Conservation (phyloP, 2,797 vertebrate genomes). For the Lepidocolaptes lacrymiger region DNA sequence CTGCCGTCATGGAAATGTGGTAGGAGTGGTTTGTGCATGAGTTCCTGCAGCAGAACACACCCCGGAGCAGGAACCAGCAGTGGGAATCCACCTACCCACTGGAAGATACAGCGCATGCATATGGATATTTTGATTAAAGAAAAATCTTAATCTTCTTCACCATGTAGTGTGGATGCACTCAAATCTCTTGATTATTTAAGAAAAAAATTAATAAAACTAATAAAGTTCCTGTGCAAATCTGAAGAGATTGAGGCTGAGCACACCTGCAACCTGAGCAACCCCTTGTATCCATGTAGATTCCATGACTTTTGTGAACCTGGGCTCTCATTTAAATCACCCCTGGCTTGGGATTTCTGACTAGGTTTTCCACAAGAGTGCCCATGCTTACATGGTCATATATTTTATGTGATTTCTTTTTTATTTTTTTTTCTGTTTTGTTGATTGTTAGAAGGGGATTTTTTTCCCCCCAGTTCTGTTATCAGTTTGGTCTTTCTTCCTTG, state of each 20-base stretch:
- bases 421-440: constrained; percentile 60
- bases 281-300: constrained; percentile 76
- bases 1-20: neutral
- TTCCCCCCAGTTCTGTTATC: constrained; percentile 35
- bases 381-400: constrained; percentile 83
- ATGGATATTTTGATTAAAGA: constrained; percentile 76
- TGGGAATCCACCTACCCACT: constrained; percentile 46
- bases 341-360: constrained; percentile 85
- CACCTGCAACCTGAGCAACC: constrained; percentile 85
- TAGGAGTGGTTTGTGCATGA: constrained; percentile 29
- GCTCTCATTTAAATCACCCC: constrained; percentile 89
- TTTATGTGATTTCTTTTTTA: constrained; percentile 74
- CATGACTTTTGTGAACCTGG: constrained; percentile 76
- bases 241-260: constrained; percentile 81
- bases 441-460: constrained; percentile 53
- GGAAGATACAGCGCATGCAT: constrained; percentile 58
- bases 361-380: constrained; percentile 97
- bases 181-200: constrained; percentile 69
- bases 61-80: constrained; percentile 31
- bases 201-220: constrained; percentile 86
- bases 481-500: constrained; percentile 75
- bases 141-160: constrained; percentile 75
- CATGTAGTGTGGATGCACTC: constrained; percentile 65
- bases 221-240: constrained; percentile 86
- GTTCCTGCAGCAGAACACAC: constrained; percentile 19